Base-by-base conservation (phyloP, 2,888 invertebrate genomes). In the Drosophila eohydei region DNA sequence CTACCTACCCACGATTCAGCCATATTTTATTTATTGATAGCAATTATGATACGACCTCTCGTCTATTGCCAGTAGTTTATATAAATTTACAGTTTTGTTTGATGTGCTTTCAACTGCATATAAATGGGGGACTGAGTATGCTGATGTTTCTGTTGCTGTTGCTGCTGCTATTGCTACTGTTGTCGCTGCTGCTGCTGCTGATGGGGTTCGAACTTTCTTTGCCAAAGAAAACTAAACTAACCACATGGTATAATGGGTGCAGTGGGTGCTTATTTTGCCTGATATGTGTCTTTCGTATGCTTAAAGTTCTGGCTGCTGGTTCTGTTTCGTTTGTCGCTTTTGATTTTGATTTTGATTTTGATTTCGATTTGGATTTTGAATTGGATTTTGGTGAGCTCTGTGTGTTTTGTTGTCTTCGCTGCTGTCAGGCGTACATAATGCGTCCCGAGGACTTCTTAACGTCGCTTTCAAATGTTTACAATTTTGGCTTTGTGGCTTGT, bases 11-110 rank as follows among this genome's bases (percentile, higher is more conserved):
- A n/a, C 28, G 52, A 9, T 26, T 74, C 73, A 70, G 81, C 81
- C 81, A 86, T 86, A 87, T 84, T 88, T 88, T 87, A 87, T 91
- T 84, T 91, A 91, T 91, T 91, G 91, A 91, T 91, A 90, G 91
- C 91, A 91, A 91, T 91, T 91, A 91, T 91, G 85, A 74, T 76
- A 80, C 84, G 90, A 89, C 82, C 83, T 84, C 85, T 84, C 85
- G 88, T 81, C 82, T 90, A 89, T 90, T 91, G 85, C 81, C 82
- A 82, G 78, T 82, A 80, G 71, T 82, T 78, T 85, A 78, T 83
- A 83, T 79, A 83, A 83, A 68, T 79, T 75, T 85, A 76, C 64
- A 80, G 83, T 89, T 86, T 78, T 81, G 90, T 86, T 89, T 89
- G 88, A 81, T 89, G 90, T 89, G 86, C 80, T 78, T 74, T 81